Base-by-base conservation (phyloP, 2,113 vertebrate genomes). In the Phalacrocorax pelagicus region DNA sequence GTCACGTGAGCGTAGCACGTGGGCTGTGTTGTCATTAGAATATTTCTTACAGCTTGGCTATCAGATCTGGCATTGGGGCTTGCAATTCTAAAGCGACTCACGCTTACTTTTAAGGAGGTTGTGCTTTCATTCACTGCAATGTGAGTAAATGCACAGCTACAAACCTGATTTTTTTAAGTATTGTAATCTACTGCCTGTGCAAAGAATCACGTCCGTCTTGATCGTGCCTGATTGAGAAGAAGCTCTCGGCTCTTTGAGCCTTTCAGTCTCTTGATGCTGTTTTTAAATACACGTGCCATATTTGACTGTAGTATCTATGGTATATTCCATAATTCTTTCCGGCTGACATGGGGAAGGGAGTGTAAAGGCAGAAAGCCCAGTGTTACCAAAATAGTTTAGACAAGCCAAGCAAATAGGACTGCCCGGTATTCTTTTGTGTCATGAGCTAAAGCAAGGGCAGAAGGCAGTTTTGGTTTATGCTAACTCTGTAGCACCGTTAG, bases 1-100 rank as follows among this genome's bases (percentile, higher is more conserved):
- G 12, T 34, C 44, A 19, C 2, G 0, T 3, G 24, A 59, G 29
- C 7, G 0, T 9, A 23, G 86, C 62, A 5, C 3, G 15, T 20
- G 17, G 52, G 52, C 34, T 27, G 2, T 19, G 26, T 11, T 24
- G 34, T 27, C 26, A 9, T 14, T 5, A 9, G 26, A 49, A 2
- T 11, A 6, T 7, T 57, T 17, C 24, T 15, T 8, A 14, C 26
- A 51, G 32, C 19, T 7, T 54, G 59, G 46, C 81, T 47, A 8
- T 44, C 30, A 10, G 23, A 11, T 65, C 15, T 9, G 62, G 22
- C 44, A 10, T 3, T 1, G 13, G 22, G 46, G 22, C 30, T 36
- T 42, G 40, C 47, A 4, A 6, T 34, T 47, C 21, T 13, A 5
- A 40, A 30, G 34, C 2, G 46, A 47, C 26, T 15, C 29, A 3